Conservation (phyloP, 2,888 invertebrate species). For the Harpagoxenus sublaevis region DNA sequence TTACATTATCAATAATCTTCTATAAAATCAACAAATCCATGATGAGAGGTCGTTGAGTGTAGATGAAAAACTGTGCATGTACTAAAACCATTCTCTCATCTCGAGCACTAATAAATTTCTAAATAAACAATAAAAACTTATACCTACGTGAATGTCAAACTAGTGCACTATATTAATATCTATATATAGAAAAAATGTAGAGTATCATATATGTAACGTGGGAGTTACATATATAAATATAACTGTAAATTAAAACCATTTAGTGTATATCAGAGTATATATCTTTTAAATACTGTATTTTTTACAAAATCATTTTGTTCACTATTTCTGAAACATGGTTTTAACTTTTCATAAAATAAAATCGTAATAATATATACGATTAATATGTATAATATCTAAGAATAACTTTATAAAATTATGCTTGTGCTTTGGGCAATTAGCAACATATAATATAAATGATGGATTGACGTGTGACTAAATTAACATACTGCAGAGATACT, state of each 20-base stretch:
- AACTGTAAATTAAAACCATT: constrained; percentile 20
- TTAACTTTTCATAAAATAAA: constrained; percentile 31
- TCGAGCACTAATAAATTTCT: constrained; percentile 32
- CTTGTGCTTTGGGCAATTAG: constrained; percentile 55
- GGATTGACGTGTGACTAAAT: constrained; percentile 24
- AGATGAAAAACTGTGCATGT: constrained; percentile 10
- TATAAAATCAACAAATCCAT: constrained; percentile 38
- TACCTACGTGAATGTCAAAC: constrained; percentile 42
- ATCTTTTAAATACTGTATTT: constrained; percentile 21
- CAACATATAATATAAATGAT: constrained; percentile 28
- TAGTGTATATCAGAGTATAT: neutral
- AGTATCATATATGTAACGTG: neutral
- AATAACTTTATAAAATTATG: constrained; percentile 47
- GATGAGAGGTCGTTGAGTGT: neutral
- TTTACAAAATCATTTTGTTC: constrained; percentile 7
- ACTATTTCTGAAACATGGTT: constrained; percentile 20
- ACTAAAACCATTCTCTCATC: neutral
- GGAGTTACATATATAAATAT: constrained; percentile 3
- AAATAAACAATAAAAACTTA: constrained; percentile 48
- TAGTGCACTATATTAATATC: constrained; percentile 34
- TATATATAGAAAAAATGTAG: constrained; percentile 13
- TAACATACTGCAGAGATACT: constrained; percentile 41
- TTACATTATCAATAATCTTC: constrained; percentile 37
- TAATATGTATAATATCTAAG: constrained; percentile 30
- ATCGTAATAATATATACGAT: constrained; percentile 1